Conservation (phyloP, 2,113 vertebrate species). For the Etheostoma cragini region DNA sequence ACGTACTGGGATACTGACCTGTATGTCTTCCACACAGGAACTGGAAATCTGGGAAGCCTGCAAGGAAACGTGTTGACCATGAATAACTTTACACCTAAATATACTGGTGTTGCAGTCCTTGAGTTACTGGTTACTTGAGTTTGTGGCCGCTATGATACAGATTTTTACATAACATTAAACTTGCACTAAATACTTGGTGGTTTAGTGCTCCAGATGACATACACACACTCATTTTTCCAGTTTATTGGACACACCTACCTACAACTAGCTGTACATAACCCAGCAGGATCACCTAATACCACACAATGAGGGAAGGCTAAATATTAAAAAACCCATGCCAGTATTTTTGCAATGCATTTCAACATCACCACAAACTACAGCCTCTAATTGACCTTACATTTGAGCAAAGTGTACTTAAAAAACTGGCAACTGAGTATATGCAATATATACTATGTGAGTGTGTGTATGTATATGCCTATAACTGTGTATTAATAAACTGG, state of each 20-base stretch:
- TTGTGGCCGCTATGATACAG: neutral
- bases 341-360: neutral
- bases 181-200: neutral
- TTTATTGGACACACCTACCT: neutral
- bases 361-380: slow-evolving; percentile 1
- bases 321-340: neutral
- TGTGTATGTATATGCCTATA: neutral
- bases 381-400: neutral
- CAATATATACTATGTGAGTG: neutral
- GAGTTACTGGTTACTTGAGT: neutral
- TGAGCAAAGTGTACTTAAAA: neutral
- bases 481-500: neutral
- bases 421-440: neutral
- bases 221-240: neutral
- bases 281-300: neutral
- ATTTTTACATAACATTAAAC: neutral
- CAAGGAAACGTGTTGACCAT: slow-evolving; percentile 43
- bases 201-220: neutral
- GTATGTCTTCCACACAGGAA: slow-evolving; percentile 73
- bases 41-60: slow-evolving; percentile 76
- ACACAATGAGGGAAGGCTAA: neutral
- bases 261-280: neutral
- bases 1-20: slow-evolving; percentile 64
- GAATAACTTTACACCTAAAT: slow-evolving; percentile 16
- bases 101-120: neutral